Evolutionary conservation across 2,888 invertebrate species (phyloP).

Genomic region (Magallana nippona): DNA sequence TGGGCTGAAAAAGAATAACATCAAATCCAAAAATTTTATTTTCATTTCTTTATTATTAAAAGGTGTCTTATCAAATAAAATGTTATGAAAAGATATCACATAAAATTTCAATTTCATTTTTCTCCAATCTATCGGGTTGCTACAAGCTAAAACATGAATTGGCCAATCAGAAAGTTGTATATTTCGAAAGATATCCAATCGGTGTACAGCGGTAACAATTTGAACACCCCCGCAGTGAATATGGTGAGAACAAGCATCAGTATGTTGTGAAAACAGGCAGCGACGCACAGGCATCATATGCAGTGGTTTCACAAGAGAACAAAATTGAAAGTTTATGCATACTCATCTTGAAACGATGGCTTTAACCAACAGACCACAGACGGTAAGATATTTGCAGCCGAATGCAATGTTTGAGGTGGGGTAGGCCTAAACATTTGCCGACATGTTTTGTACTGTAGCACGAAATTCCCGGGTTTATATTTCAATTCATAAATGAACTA

Average conservation of each 20-base stretch:
- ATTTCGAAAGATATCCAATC: conserved; percentile 61
- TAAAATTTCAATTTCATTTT: background rate
- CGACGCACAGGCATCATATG: conserved; percentile 45
- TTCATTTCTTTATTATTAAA: background rate
- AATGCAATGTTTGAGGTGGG: conserved; percentile 20
- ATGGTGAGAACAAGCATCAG: conserved; percentile 55
- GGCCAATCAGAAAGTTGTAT: conserved; percentile 67
- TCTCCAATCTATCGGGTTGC: conserved; percentile 17
- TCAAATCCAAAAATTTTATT: too few species aligned
- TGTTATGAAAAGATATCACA: background rate
- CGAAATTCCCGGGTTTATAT: conserved; percentile 18
- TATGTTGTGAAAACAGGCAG: conserved; percentile 57
- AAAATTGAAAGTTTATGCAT: conserved; percentile 15
- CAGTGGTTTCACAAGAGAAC: conserved; percentile 50
- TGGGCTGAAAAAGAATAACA: background rate
- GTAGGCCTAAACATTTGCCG: conserved; percentile 48
- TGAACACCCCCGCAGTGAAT: conserved; percentile 64
- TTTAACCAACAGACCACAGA: conserved; percentile 62
- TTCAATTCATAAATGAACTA: background rate
- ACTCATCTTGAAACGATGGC: conserved; percentile 51
- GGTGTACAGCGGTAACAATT: conserved; percentile 62
- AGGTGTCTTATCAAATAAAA: background rate
- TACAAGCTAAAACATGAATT: conserved; percentile 40
- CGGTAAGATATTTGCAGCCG: conserved; percentile 57
- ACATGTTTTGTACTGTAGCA: conserved; percentile 45